Evolutionary conservation across 2,888 invertebrate species (phyloP).

Genomic region (Litoditis marina): DNA sequence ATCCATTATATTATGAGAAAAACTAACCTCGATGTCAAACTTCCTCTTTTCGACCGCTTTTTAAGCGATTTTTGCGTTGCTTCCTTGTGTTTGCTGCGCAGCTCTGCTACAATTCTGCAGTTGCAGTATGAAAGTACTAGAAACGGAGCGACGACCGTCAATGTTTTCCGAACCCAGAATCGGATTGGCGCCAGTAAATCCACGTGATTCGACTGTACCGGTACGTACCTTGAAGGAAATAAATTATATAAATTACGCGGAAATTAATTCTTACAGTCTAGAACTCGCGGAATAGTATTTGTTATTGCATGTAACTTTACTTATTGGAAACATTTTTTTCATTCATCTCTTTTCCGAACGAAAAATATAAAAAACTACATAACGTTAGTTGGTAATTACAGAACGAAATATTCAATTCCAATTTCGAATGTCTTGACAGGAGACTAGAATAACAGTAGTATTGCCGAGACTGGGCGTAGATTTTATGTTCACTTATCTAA

Average conservation of each 20-base stretch:
- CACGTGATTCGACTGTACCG: constrained; percentile 9
- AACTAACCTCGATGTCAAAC: constrained; percentile 9
- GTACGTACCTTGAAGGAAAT: constrained; percentile 14
- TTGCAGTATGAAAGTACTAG: constrained; percentile 46
- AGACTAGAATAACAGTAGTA: no score
- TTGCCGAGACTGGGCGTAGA: no score
- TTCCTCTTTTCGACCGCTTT: constrained; percentile 12
- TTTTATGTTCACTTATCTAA: no score
- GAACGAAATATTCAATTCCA: no score
- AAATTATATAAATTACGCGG: not conserved
- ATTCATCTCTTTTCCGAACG: no score
- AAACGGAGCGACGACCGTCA: constrained; percentile 48
- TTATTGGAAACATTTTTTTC: constrained; percentile 3
- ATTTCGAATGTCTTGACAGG: no score
- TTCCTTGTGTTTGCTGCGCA: constrained; percentile 22
- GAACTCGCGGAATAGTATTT: no score
- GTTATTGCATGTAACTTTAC: no score
- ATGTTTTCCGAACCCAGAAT: constrained; percentile 15
- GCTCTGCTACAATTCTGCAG: constrained; percentile 35
- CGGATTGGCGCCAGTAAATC: constrained; percentile 10
- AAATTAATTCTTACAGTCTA: no score
- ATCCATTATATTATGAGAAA: no score
- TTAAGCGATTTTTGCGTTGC: constrained; percentile 19
- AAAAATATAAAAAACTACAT: no score
- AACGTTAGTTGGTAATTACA: no score